Evolutionary conservation across 2,113 vertebrate species (phyloP).

Genomic region (pig (Sus scrofa)): T2T-Sscrofa CM000827.6:90057001-90057500

Average conservation of each 20-base stretch:
- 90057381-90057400: not conserved
- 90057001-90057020: slow-evolving; percentile 57
- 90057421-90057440: not conserved
- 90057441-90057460: not conserved
- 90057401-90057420: not conserved
- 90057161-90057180: slow-evolving; percentile 38
- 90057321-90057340: not conserved
- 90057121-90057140: slow-evolving; percentile 67
- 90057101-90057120: slow-evolving; percentile 71
- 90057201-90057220: slow-evolving; percentile 6
- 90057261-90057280: slow-evolving; percentile 22
- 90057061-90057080: slow-evolving; percentile 62
- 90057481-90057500: not conserved
- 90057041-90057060: slow-evolving; percentile 74
- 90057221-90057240: not conserved
- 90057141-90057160: slow-evolving; percentile 60
- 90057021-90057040: slow-evolving; percentile 16
- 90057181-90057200: not conserved
- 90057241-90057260: not conserved
- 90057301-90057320: not conserved
- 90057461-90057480: not conserved
- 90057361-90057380: not conserved
- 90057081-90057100: slow-evolving; percentile 66
- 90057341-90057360: not conserved
- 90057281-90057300: not conserved